Percentiles rank a stretch among this genome's conserved stretches.
phyloP scores from a whole-genome alignment of 1,140 invertebrate genomes.

The Cryptotermes secundus region DNA sequence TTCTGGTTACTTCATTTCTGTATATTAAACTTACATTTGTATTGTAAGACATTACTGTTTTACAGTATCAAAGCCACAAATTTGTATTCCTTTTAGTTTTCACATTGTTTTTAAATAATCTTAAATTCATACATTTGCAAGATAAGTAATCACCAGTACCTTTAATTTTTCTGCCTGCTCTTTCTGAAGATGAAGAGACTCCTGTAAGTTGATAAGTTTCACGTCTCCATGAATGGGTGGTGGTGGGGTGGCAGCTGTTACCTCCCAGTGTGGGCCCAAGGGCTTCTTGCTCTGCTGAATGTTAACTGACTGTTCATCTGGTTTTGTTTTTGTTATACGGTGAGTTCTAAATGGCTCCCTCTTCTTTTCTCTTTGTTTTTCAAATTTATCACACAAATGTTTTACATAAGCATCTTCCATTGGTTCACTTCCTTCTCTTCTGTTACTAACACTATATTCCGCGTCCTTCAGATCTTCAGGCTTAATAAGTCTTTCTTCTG shows the following conservation, averaged over 20 bases:
- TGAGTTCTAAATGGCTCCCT: slow-evolving; percentile 59
- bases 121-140: background rate
- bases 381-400: slow-evolving; percentile 59
- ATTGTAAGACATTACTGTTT: background rate
- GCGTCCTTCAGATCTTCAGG: slow-evolving; percentile 59
- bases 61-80: background rate
- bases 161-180: slow-evolving; percentile 47
- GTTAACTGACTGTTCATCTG: slow-evolving; percentile 53
- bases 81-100: background rate
- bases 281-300: background rate
- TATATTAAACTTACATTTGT: background rate
- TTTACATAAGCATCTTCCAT: slow-evolving; percentile 54
- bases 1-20: background rate
- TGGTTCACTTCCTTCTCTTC: background rate
- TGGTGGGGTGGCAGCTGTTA: slow-evolving; percentile 67
- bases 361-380: slow-evolving; percentile 47
- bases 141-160: slow-evolving; percentile 41
- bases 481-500: slow-evolving; percentile 59
- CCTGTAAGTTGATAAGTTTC: slow-evolving; percentile 56
- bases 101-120: background rate
- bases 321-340: slow-evolving; percentile 57
- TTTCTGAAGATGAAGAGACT: slow-evolving; percentile 59
- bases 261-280: slow-evolving; percentile 56
- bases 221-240: slow-evolving; percentile 53
- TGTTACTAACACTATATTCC: background rate